Base-by-base conservation (phyloP, 2,113 vertebrate genomes). In the Tympanuchus pallidicinctus region DNA sequence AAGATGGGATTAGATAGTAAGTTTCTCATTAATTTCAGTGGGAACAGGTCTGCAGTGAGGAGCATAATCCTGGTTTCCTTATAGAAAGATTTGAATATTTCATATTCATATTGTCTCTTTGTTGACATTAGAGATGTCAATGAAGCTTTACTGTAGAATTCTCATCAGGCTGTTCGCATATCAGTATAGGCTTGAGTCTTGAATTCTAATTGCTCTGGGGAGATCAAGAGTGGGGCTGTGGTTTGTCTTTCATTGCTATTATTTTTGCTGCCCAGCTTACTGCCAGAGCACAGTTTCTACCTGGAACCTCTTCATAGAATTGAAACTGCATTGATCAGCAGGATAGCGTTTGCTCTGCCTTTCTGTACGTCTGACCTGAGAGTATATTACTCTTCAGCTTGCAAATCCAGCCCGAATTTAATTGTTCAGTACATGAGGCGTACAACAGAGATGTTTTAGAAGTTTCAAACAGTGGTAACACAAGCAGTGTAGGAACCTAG, bases 71-170 rank as follows among this genome's bases (percentile, higher is more conserved):
- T 60, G 36, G 40, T 64, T 88, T 82, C 50, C 32, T 27, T 83
- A 64, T 38, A 65, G 63, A 67, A 70, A 89, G 32, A 81, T 57
- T 30, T 91, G 45, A 89, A 71, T 90, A 71, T 84, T 84, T 94
- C 76, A 32, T 86, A 64, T 65, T 86, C 89, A 71, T 83, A 40
- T 90, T 86, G 32, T 81, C 34, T 81, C 50, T 59, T 32, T 88
- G 57, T 93, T 88, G 80, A 88, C 69, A 79, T 93, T 90, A 88
- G 73, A 83, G 86, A 83, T 61, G 22, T 65, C 81, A 65, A 57
- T 69, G 70, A 89, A 48, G 48, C 28, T 81, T 81, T 57, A 64
- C 70, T 73, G 45, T 45, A 66, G 72, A 73, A 86, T 92, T 80
- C 36, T 92, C 28, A 79, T 80, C 36, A 34, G 71, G 36, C 63